A percentile compares a stretch with the other conserved stretches of the same genome.
These are phyloP conservation scores for Sisor rabdophorus DNA, from an alignment of 2,113 vertebrate species.

Conservation along the genomic window DNA sequence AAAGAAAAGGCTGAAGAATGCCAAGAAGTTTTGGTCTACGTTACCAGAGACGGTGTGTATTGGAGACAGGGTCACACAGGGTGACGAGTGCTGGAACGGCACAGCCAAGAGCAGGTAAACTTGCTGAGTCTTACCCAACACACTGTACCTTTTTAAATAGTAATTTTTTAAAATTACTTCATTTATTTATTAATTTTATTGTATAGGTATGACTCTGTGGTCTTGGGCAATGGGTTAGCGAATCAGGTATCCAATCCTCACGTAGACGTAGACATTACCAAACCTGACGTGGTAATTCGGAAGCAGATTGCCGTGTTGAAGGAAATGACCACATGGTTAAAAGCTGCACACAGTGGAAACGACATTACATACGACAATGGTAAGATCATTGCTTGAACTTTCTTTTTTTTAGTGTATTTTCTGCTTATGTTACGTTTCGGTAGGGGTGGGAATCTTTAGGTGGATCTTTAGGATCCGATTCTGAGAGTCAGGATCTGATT, in stretches of 20 bases:
- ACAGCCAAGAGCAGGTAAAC: constrained; percentile 88
- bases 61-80: constrained; percentile 78
- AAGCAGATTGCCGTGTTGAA: constrained; percentile 85
- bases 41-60: constrained; percentile 85
- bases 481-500: no score
- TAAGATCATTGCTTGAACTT: no score
- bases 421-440: no score
- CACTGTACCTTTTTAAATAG: no score
- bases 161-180: no score
- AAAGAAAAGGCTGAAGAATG: constrained; percentile 90
- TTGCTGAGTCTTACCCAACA: not conserved
- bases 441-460: no score
- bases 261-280: constrained; percentile 90
- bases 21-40: constrained; percentile 97
- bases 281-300: constrained; percentile 84
- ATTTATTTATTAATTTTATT: not conserved
- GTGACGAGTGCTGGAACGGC: constrained; percentile 83
- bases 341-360: constrained; percentile 85
- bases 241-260: constrained; percentile 92
- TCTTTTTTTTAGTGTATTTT: no score
- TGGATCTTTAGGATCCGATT: no score
- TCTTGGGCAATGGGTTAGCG: constrained; percentile 88
- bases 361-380: constrained; percentile 83
- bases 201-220: constrained; percentile 83
- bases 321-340: constrained; percentile 90